Evolutionary conservation across 2,113 vertebrate species (phyloP).

Genomic region (Anhinga rufa): DNA sequence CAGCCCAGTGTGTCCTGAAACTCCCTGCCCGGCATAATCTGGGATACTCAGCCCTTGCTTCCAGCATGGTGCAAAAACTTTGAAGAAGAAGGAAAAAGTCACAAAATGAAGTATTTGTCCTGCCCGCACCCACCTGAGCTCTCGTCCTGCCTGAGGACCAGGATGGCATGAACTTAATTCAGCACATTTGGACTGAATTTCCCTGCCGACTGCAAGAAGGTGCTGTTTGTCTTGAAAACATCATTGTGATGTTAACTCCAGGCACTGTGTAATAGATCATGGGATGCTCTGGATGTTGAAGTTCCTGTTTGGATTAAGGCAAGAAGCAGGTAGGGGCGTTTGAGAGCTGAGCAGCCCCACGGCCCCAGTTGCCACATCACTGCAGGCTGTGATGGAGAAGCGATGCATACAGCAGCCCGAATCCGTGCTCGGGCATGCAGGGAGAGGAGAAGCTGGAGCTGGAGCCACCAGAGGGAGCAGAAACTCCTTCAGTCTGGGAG

Average conservation of each 20-base stretch:
- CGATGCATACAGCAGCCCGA: neutral
- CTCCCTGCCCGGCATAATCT: neutral
- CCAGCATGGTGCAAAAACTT: neutral
- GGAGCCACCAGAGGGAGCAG: slow-evolving; percentile 59
- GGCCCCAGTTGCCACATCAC: neutral
- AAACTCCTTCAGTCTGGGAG: slow-evolving; percentile 4
- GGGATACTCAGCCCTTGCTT: neutral
- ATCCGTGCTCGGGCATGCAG: neutral
- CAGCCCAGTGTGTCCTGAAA: neutral
- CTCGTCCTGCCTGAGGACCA: neutral
- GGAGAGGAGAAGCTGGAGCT: neutral
- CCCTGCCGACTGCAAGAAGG: neutral
- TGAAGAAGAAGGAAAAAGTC: neutral
- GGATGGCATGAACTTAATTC: neutral
- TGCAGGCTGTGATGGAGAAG: neutral
- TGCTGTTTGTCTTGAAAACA: neutral
- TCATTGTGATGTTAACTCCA: rapidly evolving
- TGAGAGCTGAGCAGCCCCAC: rapidly evolving
- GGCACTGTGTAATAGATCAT: rapidly evolving
- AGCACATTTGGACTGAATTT: neutral
- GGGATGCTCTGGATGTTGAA: neutral
- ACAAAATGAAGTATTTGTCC: neutral
- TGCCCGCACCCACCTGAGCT: neutral
- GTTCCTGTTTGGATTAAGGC: neutral
- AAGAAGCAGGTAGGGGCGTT: neutral